Percentiles rank a stretch among this genome's conserved stretches.
phyloP scores from a whole-genome alignment of 1,140 invertebrate genomes.

The Steinernema feltiae region DNA sequence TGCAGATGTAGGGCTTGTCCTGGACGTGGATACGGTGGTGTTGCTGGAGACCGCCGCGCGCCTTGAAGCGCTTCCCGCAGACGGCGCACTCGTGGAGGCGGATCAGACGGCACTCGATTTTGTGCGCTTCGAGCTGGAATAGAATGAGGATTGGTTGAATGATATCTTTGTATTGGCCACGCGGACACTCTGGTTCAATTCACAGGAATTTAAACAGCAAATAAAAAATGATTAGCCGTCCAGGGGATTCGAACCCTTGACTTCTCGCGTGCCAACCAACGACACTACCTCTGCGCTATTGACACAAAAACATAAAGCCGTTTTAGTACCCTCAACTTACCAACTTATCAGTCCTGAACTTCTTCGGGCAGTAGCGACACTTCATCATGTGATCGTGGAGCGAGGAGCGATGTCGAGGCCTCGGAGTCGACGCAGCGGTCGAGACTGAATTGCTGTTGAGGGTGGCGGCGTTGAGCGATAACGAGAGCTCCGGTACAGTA shows the following conservation, averaged over 20 bases:
- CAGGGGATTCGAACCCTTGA: no score
- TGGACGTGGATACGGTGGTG: conserved; percentile 51
- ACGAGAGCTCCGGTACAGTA: neutral
- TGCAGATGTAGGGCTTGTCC: conserved; percentile 51
- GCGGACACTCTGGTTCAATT: no score
- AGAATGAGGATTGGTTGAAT: no score
- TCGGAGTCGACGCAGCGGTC: neutral
- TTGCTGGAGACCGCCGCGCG: conserved; percentile 52
- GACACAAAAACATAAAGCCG: no score
- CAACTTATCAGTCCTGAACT: conserved; percentile 25
- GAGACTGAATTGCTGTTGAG: neutral
- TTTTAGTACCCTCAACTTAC: no score
- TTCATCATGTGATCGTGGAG: conserved; percentile 35
- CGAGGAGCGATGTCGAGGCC: conserved; percentile 16
- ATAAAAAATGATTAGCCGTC: no score
- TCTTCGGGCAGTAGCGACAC: conserved; percentile 43
- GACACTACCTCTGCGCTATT: no score
- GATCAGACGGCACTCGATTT: conserved; percentile 58
- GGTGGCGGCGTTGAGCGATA: neutral
- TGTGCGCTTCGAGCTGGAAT: conserved; percentile 59
- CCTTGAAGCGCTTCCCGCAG: conserved; percentile 50
- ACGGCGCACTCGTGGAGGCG: conserved; percentile 45
- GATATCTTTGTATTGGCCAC: no score
- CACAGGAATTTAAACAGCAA: no score
- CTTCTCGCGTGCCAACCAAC: no score